Conservation (phyloP, 2,797 vertebrate species). For the Periophthalmus magnuspinnatus region DNA sequence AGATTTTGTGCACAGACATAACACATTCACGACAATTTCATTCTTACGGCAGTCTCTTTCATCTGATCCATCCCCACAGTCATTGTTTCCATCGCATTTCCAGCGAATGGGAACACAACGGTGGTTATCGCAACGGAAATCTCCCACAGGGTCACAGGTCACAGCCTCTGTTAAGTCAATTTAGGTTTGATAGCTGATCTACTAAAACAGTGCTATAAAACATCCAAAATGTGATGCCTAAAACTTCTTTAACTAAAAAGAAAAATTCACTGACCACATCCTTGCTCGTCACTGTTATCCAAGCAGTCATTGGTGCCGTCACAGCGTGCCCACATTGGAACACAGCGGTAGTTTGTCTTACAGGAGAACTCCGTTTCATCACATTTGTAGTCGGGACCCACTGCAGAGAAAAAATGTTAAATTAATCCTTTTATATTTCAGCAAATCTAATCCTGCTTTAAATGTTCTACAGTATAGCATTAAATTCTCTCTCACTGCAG, state of each 20-base stretch:
- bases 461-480: too few species aligned
- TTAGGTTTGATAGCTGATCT: neutral
- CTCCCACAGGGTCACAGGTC: constrained; percentile 72
- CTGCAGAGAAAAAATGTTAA: constrained; percentile 29
- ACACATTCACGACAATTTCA: neutral
- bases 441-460: neutral
- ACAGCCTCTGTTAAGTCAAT: constrained; percentile 58
- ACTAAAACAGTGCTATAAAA: neutral
- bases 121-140: constrained; percentile 77
- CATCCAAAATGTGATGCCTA: too few species aligned
- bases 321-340: constrained; percentile 74
- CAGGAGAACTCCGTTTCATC: constrained; percentile 75
- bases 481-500: constrained; percentile 65
- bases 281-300: constrained; percentile 75
- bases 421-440: neutral
- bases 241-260: too few species aligned
- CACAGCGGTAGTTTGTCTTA: constrained; percentile 73
- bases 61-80: constrained; percentile 74
- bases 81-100: constrained; percentile 67
- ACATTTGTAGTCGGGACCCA: constrained; percentile 70
- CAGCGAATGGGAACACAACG: constrained; percentile 72
- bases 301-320: constrained; percentile 73
- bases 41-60: constrained; percentile 72
- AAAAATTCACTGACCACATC: constrained; percentile 65
- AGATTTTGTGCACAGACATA: neutral